Conservation (phyloP, 2,888 invertebrate genomes). For the Spialia ferax region DNA sequence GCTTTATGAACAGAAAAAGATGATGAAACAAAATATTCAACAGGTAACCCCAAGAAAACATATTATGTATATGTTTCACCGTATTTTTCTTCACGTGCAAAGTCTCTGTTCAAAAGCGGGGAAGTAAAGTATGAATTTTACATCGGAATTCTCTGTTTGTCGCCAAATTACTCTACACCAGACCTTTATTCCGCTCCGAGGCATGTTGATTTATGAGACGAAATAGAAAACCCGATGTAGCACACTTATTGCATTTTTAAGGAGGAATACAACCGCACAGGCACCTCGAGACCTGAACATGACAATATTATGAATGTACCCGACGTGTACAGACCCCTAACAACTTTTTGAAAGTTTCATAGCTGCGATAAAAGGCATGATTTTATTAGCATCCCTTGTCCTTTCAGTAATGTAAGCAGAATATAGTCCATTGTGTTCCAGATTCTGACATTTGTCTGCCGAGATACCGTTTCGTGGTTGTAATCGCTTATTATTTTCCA, state of each 20-base stretch:
- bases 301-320: conserved; percentile 37
- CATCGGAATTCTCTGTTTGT: background rate
- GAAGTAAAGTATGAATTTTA: background rate
- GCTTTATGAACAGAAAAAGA: background rate
- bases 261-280: conserved; percentile 23
- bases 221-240: conserved; percentile 20
- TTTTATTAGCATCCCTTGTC: conserved; percentile 36
- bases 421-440: conserved; percentile 34
- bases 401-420: conserved; percentile 31
- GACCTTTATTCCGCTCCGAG: background rate
- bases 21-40: background rate
- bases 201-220: conserved; percentile 13
- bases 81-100: background rate
- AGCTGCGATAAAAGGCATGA: conserved; percentile 33
- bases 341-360: conserved; percentile 36
- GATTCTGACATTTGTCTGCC: conserved; percentile 9
- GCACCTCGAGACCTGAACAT: conserved; percentile 18
- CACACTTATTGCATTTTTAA: conserved; percentile 38
- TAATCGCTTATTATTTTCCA: conserved; percentile 35
- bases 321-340: conserved; percentile 18
- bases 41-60: background rate
- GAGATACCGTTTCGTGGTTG: conserved; percentile 24
- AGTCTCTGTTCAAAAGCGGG: conserved; percentile 14
- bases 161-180: conserved; percentile 3
- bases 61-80: background rate